A percentile compares a stretch with the other conserved stretches of the same genome.
Conservation (phyloP, 2,797 vertebrate species). For the Sebastes matsubarae region DNA sequence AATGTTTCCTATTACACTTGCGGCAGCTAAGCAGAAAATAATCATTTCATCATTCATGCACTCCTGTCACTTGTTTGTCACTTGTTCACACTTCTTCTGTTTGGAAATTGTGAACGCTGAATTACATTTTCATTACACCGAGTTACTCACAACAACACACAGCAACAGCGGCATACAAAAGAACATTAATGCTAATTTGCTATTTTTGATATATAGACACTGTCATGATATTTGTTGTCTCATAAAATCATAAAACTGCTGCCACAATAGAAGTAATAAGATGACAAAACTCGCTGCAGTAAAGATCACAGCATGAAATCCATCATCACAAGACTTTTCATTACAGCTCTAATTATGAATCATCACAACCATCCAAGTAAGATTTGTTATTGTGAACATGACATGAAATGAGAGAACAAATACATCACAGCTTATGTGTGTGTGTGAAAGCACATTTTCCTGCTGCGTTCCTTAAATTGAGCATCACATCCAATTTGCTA, state of each 20-base stretch:
- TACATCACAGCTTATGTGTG: not conserved
- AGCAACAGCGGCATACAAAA: not conserved
- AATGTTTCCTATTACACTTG: no score
- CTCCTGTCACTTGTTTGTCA: not conserved
- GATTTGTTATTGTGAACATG: not conserved
- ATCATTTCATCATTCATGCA: not conserved
- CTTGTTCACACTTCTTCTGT: not conserved
- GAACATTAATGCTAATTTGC: not conserved
- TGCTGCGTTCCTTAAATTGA: not conserved
- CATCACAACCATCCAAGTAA: not conserved
- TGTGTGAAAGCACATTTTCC: not conserved
- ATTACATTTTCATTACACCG: not conserved
- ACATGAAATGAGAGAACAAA: not conserved
- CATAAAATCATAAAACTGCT: not conserved
- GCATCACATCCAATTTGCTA: constrained; percentile 7
- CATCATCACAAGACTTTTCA: not conserved
- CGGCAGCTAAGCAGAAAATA: not conserved
- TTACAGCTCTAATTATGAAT: constrained; percentile 12
- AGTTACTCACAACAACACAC: not conserved
- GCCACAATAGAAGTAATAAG: not conserved
- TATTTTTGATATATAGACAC: not conserved
- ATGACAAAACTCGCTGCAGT: not conserved
- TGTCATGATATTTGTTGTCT: not conserved
- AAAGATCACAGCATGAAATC: not conserved
- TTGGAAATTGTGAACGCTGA: not conserved